Evolutionary conservation across 2,113 vertebrate species (phyloP), one percentile per base, ranked within the genome.

Genomic region (Glaucidium brasilianum): DNA sequence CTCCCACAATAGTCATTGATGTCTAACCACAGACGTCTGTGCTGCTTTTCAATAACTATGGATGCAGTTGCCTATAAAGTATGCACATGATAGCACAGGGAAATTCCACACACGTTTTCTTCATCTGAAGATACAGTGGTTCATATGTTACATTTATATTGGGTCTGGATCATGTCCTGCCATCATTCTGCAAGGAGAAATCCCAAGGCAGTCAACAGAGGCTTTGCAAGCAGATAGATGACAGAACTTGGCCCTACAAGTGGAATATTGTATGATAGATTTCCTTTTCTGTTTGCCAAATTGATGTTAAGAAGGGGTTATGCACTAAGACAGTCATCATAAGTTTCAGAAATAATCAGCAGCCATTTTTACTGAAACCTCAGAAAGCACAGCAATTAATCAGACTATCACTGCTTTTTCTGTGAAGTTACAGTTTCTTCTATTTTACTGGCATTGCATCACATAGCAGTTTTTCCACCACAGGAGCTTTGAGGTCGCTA

Each of bases 71-170:
- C 89, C 77, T 90, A 95, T 95, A 87, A 96, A 95, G 85, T 49
- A 97, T 79, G 89, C 86, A 95, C 62, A 96, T 83, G 84, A 92
- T 85, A 91, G 85, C 2, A 0, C 66, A 92, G 91, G 89, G 96
- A 97, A 95, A 97, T 95, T 95, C 97, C 95, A 88, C 91, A 94
- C 92, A 97, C 77, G 21, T 96, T 95, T 95, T 95, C 84, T 82
- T 94, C 92, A 94, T 96, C 86, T 94, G 92, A 97, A 96, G 88
- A 96, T 96, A 88, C 84, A 94, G 76, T 87, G 60, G 68, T 89
- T 95, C 71, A 60, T 92, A 91, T 7, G 15, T 93, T 95, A 96
- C 90, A 83, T 91, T 96, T 93, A 95, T 96, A 95, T 90, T 87
- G 78, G 68, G 92, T 93, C 94, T 97, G 95, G 94, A 96, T 95